phyloP scores from a whole-genome alignment of 2,113 vertebrate genomes.

The Vimba vimba region DNA sequence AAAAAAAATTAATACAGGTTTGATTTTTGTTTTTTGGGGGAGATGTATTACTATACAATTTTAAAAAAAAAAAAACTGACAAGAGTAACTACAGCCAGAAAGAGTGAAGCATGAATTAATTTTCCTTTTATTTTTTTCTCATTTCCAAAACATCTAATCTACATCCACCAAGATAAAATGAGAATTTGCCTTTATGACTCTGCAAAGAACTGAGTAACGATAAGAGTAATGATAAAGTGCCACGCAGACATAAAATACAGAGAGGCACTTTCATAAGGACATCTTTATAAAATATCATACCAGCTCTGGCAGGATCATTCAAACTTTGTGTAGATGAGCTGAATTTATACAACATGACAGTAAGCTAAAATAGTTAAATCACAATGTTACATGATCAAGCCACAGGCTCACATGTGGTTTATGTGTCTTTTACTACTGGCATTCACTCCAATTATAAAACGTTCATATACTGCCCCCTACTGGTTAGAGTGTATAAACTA shows the following conservation, averaged over 20 bases:
- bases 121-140: neutral
- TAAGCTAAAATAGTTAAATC: neutral
- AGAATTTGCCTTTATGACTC: neutral
- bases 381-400: neutral
- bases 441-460: constrained; percentile 2
- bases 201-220: neutral
- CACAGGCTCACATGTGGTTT: neutral
- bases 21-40: neutral
- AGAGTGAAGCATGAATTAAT: neutral
- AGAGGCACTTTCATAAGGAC: neutral
- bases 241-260: neutral
- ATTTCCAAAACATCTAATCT: neutral
- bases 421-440: neutral
- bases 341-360: neutral
- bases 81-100: neutral
- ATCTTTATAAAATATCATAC: neutral
- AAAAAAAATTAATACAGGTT: neutral
- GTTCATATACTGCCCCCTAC: constrained; percentile 52
- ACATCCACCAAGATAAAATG: neutral
- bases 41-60: neutral
- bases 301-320: constrained; percentile 18
- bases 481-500: neutral
- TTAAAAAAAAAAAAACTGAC: neutral
- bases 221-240: neutral
- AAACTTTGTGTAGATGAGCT: neutral